Conservation (phyloP, 2,113 vertebrate species). For the Proteles cristata region DNA sequence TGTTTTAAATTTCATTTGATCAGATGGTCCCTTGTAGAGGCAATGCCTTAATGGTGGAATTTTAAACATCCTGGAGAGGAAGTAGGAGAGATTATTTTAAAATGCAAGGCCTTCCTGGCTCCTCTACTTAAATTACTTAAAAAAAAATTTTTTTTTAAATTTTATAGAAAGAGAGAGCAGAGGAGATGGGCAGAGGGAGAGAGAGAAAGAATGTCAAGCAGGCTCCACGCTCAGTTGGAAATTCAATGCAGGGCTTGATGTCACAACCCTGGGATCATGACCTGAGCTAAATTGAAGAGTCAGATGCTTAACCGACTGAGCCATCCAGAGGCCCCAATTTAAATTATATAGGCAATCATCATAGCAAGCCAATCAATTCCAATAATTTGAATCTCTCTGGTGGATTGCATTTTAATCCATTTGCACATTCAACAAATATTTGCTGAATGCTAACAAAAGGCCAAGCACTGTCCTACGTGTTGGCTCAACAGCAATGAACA, state of each 20-base stretch:
- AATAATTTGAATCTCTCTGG: neutral
- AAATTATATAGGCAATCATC: neutral
- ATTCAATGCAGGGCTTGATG: no score
- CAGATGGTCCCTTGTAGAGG: neutral
- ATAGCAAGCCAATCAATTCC: neutral
- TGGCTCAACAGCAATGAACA: neutral
- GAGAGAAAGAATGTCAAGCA: no score
- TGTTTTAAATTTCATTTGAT: conserved; percentile 5
- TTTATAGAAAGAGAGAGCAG: no score
- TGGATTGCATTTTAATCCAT: neutral
- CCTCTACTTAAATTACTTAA: neutral
- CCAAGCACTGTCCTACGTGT: neutral
- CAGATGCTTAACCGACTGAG: no score
- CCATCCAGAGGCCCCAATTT: no score
- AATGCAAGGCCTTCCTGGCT: neutral
- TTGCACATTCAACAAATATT: neutral
- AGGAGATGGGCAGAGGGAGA: no score
- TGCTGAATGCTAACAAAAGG: neutral
- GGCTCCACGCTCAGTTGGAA: no score
- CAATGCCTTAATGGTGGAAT: neutral
- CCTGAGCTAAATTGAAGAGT: no score
- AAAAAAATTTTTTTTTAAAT: no score
- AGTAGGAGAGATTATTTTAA: neutral
- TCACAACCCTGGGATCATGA: no score
- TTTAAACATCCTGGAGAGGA: neutral